Conservation (phyloP, 2,113 vertebrate species). For the Lepisosteus osseus region DNA sequence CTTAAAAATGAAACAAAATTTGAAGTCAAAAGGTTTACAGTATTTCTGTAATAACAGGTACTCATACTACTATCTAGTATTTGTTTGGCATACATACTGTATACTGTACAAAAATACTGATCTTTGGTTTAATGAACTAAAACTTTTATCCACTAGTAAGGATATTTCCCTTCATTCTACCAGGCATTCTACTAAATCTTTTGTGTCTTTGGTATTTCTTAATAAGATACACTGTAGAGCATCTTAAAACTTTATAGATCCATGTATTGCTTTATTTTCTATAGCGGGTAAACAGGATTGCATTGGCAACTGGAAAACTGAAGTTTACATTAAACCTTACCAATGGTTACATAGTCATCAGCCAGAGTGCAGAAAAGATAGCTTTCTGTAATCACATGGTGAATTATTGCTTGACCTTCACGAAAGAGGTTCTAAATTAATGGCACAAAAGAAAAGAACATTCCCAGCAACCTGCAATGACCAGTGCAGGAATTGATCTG, state of each 20-base stretch:
- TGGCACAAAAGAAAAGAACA: constrained; percentile 50
- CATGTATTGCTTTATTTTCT: neutral
- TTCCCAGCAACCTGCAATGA: constrained; percentile 41
- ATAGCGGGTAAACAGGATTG: neutral
- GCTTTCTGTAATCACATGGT: constrained; percentile 40
- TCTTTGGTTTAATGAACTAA: no score
- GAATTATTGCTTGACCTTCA: constrained; percentile 56
- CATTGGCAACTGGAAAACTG: constrained; percentile 50
- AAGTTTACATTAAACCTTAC: constrained; percentile 25
- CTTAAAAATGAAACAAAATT: no score
- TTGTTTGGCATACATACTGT: no score
- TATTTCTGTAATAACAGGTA: no score
- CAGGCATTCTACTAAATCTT: no score
- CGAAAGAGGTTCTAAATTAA: constrained; percentile 44
- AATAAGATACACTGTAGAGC: neutral
- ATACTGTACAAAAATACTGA: no score
- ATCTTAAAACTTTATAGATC: neutral
- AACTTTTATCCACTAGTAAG: no score
- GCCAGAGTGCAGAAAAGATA: constrained; percentile 25
- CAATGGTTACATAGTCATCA: constrained; percentile 50
- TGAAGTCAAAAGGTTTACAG: no score
- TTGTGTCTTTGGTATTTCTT: no score
- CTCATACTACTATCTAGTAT: no score
- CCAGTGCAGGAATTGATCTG: constrained; percentile 45
- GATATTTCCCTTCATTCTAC: no score